phyloP scores from a whole-genome alignment of 2,113 vertebrate genomes.

The Danio rerio region GRCz12tu NC_133189.1:42281501-42282000 shows the following conservation, averaged over 20 bases:
- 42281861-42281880: slow-evolving; percentile 54
- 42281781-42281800: slow-evolving; percentile 50
- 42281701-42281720: slow-evolving; percentile 49
- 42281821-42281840: slow-evolving; percentile 55
- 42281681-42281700: slow-evolving; percentile 48
- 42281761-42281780: slow-evolving; percentile 42
- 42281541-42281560: neutral
- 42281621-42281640: neutral
- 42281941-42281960: slow-evolving; percentile 8
- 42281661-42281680: slow-evolving; percentile 45
- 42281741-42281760: slow-evolving; percentile 24
- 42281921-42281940: neutral
- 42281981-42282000: slow-evolving; percentile 30
- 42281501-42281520: too few species aligned
- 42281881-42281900: slow-evolving; percentile 45
- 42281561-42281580: neutral
- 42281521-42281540: neutral
- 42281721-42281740: slow-evolving; percentile 42
- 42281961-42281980: neutral
- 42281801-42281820: slow-evolving; percentile 57
- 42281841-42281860: slow-evolving; percentile 48
- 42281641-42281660: slow-evolving; percentile 41
- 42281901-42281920: neutral
- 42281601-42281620: neutral
- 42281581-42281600: neutral